Evolutionary conservation across 2,888 invertebrate species (phyloP).

Genomic region (Isoperla grammatica): DNA sequence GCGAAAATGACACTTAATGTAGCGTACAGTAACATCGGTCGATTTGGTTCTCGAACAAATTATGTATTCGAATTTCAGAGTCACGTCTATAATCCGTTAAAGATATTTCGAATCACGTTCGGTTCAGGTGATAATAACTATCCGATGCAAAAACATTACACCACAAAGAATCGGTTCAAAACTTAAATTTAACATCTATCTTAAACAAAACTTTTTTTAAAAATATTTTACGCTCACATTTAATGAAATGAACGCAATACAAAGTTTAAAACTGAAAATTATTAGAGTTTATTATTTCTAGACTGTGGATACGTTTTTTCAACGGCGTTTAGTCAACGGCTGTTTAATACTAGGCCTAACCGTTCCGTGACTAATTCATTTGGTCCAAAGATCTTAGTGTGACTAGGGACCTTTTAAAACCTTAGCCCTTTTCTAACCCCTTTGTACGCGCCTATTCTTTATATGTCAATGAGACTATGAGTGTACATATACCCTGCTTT

Average conservation of each 20-base stretch:
- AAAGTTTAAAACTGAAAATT: no score
- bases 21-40: no score
- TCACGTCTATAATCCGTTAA: slow-evolving; percentile 24
- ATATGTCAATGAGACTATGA: slow-evolving; percentile 1
- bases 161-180: no score
- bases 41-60: background rate
- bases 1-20: no score
- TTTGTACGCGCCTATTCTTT: background rate
- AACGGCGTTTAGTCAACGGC: no score
- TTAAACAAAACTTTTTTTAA: no score
- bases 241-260: no score
- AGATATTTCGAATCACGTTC: slow-evolving; percentile 22
- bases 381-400: background rate
- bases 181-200: no score
- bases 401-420: background rate
- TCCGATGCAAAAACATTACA: background rate
- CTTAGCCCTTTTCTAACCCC: background rate
- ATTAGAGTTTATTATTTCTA: no score
- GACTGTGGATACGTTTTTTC: no score
- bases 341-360: no score
- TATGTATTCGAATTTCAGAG: slow-evolving; percentile 15
- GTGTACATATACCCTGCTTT: background rate
- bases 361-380: background rate
- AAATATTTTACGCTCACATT: no score
- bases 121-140: background rate